A percentile compares a stretch with the other conserved stretches of the same genome.
These are phyloP conservation scores for Anastatus disparis DNA, from an alignment of 1,140 invertebrate genomes.

Conservation along the genomic window DNA sequence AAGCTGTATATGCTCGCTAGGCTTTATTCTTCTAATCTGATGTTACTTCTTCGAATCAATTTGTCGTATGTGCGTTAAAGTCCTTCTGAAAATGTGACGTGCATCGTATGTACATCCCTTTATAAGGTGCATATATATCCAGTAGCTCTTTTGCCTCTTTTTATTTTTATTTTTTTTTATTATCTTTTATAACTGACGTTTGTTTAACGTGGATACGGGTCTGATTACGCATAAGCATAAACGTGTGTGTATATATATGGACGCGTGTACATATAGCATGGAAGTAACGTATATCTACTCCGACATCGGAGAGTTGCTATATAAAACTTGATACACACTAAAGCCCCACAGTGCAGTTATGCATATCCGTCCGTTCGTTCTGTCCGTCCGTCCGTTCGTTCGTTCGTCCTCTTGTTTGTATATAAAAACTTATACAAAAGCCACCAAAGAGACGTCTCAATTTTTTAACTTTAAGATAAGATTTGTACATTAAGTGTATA, in stretches of 20 bases:
- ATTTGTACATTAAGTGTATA: too few species aligned
- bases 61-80: conserved; percentile 41
- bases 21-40: conserved; percentile 40
- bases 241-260: not conserved
- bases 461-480: conserved; percentile 61
- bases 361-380: conserved; percentile 52
- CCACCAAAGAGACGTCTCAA: conserved; percentile 56
- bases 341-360: too few species aligned
- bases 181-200: too few species aligned
- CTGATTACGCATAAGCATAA: conserved; percentile 61
- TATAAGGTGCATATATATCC: conserved; percentile 7
- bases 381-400: too few species aligned
- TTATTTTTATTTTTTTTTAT: too few species aligned
- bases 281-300: too few species aligned
- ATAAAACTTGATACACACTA: too few species aligned
- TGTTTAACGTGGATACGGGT: conserved; percentile 53
- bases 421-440: too few species aligned
- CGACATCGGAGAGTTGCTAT: too few species aligned
- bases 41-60: conserved; percentile 43
- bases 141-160: not conserved
- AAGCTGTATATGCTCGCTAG: too few species aligned
- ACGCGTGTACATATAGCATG: not conserved
- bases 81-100: conserved; percentile 25
- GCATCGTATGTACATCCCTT: conserved; percentile 39
- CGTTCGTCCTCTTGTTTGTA: too few species aligned